Base-by-base conservation (phyloP, 2,113 vertebrate genomes). In the Sceloporus tristichus region DNA sequence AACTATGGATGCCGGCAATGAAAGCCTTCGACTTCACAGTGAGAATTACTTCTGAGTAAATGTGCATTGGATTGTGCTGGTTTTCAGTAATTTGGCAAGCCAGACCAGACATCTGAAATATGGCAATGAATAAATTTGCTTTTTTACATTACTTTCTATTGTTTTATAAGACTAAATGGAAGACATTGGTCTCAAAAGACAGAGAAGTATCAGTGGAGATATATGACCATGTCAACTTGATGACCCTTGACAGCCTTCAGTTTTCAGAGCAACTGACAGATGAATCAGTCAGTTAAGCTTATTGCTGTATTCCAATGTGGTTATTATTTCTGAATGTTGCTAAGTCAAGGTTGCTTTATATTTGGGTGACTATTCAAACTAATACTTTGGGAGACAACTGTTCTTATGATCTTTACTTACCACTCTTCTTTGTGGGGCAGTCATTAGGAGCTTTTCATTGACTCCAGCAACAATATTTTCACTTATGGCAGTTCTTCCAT, bases 211-310 rank as follows among this genome's bases (percentile, higher is more conserved):
- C 94, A 0, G 91, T 98, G 92, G 98, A 98, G 68, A 79, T 98
- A 78, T 97, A 96, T 89, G 88, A 96, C 16, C 92, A 96, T 0
- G 84, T 97, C 48, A 98, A 97, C 84, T 95, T 98, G 2, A 98
- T 98, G 98, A 97, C 97, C 2, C 94, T 98, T 85, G 97, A 98
- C 91, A 97, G 87, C 97, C 3, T 98, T 98, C 94, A 98, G 97
- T 91, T 90, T 93, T 83, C 83, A 95, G 66, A 97, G 96, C 89
- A 96, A 95, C 89, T 91, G 97, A 91, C 97, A 98, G 91, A 90
- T 88, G 1, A 93, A 97, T 62, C 92, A 97, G 98, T 98, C 19
- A 42, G 75, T 77, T 42, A 48, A 23, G 75, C 9, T 9, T 48
- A 77, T 23, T 75, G 73, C 40, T 11, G 8, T 40, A 19, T 4